These are phyloP conservation scores for Drosophila gaucha DNA, from an alignment of 2,888 invertebrate species.

Conservation along the genomic window DNA sequence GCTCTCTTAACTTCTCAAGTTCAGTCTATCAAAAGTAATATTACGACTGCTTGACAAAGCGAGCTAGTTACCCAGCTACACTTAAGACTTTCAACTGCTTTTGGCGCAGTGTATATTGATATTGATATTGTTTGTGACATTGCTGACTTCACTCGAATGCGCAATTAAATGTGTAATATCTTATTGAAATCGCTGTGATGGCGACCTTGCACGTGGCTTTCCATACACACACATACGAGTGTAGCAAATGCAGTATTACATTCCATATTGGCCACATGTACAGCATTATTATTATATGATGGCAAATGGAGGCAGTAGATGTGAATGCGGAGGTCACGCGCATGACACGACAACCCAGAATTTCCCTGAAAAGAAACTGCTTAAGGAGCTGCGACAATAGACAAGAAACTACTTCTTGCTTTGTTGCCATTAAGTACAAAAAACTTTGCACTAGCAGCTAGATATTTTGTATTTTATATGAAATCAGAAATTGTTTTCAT, in stretches of 20 bases:
- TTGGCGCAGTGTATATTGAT: constrained; percentile 4
- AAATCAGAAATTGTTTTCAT: not conserved
- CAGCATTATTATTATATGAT: constrained; percentile 52
- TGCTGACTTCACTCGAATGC: constrained; percentile 53
- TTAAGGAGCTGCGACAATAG: constrained; percentile 35
- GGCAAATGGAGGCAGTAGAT: constrained; percentile 2
- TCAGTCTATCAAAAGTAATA: too few relatives aligned
- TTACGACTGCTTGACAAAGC: not conserved
- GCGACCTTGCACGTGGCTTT: constrained; percentile 62
- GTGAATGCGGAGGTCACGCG: constrained; percentile 42
- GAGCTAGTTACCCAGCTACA: too few relatives aligned
- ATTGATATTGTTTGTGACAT: constrained; percentile 35
- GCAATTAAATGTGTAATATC: constrained; percentile 60
- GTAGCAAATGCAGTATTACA: constrained; percentile 43
- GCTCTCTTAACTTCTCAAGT: too few relatives aligned
- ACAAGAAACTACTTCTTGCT: constrained; percentile 8
- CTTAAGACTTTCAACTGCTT: not conserved
- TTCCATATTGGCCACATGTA: constrained; percentile 60
- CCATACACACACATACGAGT: constrained; percentile 19
- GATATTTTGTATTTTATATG: not conserved
- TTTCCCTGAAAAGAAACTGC: constrained; percentile 24
- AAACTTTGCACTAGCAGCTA: not conserved
- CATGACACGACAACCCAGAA: constrained; percentile 38
- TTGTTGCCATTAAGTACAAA: constrained; percentile 8
- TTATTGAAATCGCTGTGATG: constrained; percentile 41